Percentiles rank a stretch among this genome's conserved stretches.
These are phyloP conservation scores for Stigmatopora argus DNA, from an alignment of 2,113 vertebrate genomes.

Conservation along the genomic window DNA sequence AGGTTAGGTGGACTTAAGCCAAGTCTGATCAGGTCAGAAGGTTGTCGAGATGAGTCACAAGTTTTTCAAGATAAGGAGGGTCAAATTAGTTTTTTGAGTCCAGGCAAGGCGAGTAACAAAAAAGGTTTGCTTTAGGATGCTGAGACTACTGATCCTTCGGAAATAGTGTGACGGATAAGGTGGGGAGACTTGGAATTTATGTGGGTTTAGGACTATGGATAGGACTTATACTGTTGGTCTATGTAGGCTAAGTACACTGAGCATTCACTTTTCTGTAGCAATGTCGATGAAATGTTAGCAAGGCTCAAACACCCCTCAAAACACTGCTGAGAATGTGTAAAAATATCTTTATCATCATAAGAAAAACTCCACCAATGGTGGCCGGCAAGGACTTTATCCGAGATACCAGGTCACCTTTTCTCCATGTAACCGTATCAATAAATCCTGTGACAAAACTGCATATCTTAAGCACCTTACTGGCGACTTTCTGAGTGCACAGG, in stretches of 20 bases:
- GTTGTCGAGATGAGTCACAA: no score
- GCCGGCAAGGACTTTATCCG: slow-evolving; percentile 52
- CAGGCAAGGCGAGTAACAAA: no score
- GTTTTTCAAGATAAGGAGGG: no score
- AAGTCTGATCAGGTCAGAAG: no score
- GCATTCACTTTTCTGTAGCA: neutral
- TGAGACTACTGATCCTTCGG: neutral
- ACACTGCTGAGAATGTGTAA: slow-evolving; percentile 62
- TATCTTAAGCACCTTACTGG: slow-evolving; percentile 74
- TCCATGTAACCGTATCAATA: slow-evolving; percentile 61
- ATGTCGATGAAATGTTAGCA: slow-evolving; percentile 2
- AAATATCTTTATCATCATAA: slow-evolving; percentile 52
- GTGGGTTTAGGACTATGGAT: neutral
- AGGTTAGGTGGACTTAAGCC: no score
- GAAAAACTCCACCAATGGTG: slow-evolving; percentile 35
- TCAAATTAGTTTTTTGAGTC: no score
- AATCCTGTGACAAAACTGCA: slow-evolving; percentile 68
- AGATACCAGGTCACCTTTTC: slow-evolving; percentile 66
- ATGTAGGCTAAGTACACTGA: neutral
- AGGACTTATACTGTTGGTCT: neutral
- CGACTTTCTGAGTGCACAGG: slow-evolving; percentile 64
- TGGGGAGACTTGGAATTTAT: neutral
- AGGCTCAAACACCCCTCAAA: slow-evolving; percentile 30
- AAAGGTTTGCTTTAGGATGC: neutral
- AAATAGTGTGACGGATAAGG: neutral